Percentiles rank a stretch among this genome's conserved stretches.
Evolutionary conservation across 2,113 vertebrate species (phyloP).

Genomic region (Cariama cristata): DNA sequence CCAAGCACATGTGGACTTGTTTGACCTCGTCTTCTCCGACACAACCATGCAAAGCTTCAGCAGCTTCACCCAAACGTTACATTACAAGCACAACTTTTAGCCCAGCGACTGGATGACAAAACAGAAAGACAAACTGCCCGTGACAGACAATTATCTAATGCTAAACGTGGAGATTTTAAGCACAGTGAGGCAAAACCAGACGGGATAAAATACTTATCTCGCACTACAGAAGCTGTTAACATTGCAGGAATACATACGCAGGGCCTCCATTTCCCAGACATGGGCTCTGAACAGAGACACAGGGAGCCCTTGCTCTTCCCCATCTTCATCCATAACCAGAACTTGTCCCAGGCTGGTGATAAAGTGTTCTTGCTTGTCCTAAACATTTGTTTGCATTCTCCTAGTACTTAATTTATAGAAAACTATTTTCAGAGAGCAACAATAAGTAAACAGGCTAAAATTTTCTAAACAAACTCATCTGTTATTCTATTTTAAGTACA

Average conservation of each 20-base stretch:
- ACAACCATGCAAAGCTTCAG: background rate
- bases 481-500: background rate
- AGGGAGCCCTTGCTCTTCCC: background rate
- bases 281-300: background rate
- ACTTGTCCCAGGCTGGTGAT: background rate
- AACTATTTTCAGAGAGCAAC: background rate
- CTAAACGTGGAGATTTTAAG: background rate
- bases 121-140: background rate
- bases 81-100: background rate
- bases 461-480: background rate
- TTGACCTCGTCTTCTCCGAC: background rate
- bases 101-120: background rate
- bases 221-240: background rate
- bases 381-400: background rate
- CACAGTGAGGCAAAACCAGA: background rate
- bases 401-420: background rate
- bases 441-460: background rate
- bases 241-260: background rate
- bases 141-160: background rate
- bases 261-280: background rate
- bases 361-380: background rate
- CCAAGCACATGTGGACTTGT: rapidly evolving
- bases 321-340: background rate
- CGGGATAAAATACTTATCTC: background rate
- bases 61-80: background rate